Evolutionary conservation across 2,113 vertebrate species (phyloP).

Genomic region (Rhadina sibilatrix): DNA sequence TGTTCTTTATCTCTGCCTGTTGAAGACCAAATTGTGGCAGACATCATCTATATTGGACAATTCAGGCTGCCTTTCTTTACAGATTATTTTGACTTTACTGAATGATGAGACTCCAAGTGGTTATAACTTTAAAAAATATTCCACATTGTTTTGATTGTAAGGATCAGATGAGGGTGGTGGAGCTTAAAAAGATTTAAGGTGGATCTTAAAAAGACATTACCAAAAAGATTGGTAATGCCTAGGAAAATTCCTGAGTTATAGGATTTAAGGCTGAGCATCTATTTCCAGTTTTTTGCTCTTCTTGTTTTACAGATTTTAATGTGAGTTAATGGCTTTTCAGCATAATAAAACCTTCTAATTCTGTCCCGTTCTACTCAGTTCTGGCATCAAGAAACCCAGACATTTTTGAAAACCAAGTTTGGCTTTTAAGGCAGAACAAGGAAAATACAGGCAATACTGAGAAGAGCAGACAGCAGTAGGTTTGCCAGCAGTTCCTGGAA

Average conservation of each 20-base stretch:
- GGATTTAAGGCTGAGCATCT: conserved; percentile 22
- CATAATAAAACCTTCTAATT: conserved; percentile 36
- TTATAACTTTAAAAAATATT: not conserved
- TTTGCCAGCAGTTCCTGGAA: conserved; percentile 74
- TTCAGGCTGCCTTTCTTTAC: not conserved
- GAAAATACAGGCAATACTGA: conserved; percentile 54
- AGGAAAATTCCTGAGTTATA: conserved; percentile 38
- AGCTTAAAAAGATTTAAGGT: not conserved
- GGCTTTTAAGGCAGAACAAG: conserved; percentile 60
- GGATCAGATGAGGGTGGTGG: not conserved
- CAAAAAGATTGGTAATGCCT: not conserved
- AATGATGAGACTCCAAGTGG: not conserved
- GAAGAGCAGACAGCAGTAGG: conserved; percentile 17
- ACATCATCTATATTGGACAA: not conserved
- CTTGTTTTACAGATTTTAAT: conserved; percentile 12
- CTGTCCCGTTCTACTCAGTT: not conserved
- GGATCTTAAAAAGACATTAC: not conserved
- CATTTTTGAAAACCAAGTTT: conserved; percentile 58
- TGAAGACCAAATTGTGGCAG: not conserved
- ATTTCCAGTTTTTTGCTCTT: conserved; percentile 36
- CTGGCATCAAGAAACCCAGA: conserved; percentile 40
- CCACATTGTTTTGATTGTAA: not conserved
- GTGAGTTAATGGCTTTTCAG: conserved; percentile 14
- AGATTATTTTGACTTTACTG: not conserved
- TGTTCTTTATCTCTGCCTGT: not conserved